Evolutionary conservation across 2,113 vertebrate species (phyloP).

Genomic region (Malaclemys terrapin): DNA sequence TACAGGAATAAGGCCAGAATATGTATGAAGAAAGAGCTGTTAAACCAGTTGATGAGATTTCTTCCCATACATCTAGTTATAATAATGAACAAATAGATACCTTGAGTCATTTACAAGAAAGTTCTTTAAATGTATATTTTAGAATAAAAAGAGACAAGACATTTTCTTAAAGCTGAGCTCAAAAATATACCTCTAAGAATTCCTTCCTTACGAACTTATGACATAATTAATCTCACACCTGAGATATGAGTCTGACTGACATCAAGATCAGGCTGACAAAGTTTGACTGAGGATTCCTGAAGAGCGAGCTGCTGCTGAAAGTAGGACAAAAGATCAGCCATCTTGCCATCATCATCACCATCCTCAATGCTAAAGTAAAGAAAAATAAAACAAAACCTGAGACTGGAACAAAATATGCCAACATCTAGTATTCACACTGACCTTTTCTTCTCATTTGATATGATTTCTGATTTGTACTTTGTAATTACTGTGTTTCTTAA

Average conservation of each 20-base stretch:
- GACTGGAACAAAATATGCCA: not conserved
- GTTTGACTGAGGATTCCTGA: slow-evolving; percentile 88
- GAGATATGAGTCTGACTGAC: slow-evolving; percentile 92
- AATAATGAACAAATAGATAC: not conserved
- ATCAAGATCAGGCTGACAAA: slow-evolving; percentile 91
- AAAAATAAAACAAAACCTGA: not conserved
- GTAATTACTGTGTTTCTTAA: not conserved
- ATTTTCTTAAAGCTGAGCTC: not conserved
- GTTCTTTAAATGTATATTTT: not conserved
- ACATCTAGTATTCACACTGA: not conserved
- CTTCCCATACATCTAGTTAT: not conserved
- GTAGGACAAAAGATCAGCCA: slow-evolving; percentile 91
- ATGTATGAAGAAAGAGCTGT: not conserved
- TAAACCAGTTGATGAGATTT: not conserved
- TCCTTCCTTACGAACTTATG: not conserved
- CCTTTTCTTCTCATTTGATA: not conserved
- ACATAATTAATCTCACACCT: slow-evolving; percentile 75
- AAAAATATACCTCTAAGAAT: not conserved
- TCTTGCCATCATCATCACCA: slow-evolving; percentile 85
- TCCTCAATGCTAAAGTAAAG: slow-evolving; percentile 84
- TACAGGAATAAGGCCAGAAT: not conserved
- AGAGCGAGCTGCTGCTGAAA: slow-evolving; percentile 94
- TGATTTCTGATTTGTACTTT: not conserved
- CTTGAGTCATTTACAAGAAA: not conserved
- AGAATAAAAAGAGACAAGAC: not conserved